Base-by-base conservation (phyloP, 2,888 invertebrate genomes). In the Mythimna vitellina region DNA sequence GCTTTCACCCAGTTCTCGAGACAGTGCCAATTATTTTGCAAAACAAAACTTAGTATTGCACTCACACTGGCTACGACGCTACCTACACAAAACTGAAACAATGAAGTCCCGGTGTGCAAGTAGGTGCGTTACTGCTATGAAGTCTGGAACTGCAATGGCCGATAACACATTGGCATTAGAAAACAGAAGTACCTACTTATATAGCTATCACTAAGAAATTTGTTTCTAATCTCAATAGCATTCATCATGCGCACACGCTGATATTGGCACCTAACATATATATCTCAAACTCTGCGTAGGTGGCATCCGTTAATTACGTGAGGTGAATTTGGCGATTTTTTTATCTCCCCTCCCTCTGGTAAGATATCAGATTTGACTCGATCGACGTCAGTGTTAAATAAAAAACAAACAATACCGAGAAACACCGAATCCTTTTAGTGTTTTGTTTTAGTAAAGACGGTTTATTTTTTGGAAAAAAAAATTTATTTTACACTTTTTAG, bases 161-260 rank as follows among this genome's bases (percentile, higher is more conserved):
- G 32, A 42, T 46, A 42, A 20, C 8, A 42, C 3, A n/a, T 51
- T 20, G 46, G 46, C 17, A 63, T n/a, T 54, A 53, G 29, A 62
- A 25, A 25, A 58, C 20, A n/a, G 6, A 22, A 22, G n/a, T 32
- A 38, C 22, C 53, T 57, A 42, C 58, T n/a, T 29, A 4, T 29
- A 38, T 38, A 65, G 35, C 20, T 56, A 4, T 56, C 8, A 29
- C 20, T 29, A 56, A n/a, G 17, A 2, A 65, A 54, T 29, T 56
- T 49, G 32, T 65, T 56, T 65, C 20, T 42, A n/a, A 14, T 56
- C n/a, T 65, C 5, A 29, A 49, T 57, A n/a, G 7, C 46, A 17
- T 58, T 29, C 32, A 46, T 32, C 32, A n/a, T 60, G 20, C 9
- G 12, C 22, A 32, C 20, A 49, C 17, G n/a, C 46, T 6, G 10